phyloP scores from a whole-genome alignment of 2,888 invertebrate genomes.

The Agrotis ipsilon region DNA sequence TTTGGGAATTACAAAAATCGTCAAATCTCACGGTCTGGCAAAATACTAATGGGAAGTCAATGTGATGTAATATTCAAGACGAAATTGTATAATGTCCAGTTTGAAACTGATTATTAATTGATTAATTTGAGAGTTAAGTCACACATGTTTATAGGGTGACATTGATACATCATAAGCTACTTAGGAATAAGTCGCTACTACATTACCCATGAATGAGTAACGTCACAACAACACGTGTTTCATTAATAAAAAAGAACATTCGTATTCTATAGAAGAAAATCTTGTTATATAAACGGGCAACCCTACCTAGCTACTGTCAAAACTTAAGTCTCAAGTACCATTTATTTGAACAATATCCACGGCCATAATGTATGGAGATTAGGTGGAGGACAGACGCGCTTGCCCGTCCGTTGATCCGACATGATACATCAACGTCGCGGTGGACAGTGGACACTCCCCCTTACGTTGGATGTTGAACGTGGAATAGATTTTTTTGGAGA shows the following conservation, averaged over 20 bases:
- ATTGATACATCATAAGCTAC: background rate
- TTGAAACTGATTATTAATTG: background rate
- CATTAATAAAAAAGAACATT: background rate
- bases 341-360: constrained; percentile 89
- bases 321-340: constrained; percentile 88
- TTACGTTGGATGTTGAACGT: constrained; percentile 65
- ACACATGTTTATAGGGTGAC: background rate
- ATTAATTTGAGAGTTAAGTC: background rate
- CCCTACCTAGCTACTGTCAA: constrained; percentile 74
- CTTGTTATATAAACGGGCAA: constrained; percentile 47
- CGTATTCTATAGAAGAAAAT: constrained; percentile 13
- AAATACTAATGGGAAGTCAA: no score
- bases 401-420: constrained; percentile 86
- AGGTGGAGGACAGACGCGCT: constrained; percentile 89
- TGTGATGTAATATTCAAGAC: no score
- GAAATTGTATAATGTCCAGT: no score
- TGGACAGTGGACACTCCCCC: constrained; percentile 87
- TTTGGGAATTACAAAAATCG: no score
- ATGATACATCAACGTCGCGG: constrained; percentile 91
- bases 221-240: constrained; percentile 18
- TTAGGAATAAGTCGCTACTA: background rate
- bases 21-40: no score
- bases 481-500: constrained; percentile 65
- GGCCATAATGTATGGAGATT: constrained; percentile 90
- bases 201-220: background rate